Evolutionary conservation across 2,888 invertebrate species (phyloP), one percentile per base, ranked within the genome.

Genomic region (Ophioninae sp.): DNA sequence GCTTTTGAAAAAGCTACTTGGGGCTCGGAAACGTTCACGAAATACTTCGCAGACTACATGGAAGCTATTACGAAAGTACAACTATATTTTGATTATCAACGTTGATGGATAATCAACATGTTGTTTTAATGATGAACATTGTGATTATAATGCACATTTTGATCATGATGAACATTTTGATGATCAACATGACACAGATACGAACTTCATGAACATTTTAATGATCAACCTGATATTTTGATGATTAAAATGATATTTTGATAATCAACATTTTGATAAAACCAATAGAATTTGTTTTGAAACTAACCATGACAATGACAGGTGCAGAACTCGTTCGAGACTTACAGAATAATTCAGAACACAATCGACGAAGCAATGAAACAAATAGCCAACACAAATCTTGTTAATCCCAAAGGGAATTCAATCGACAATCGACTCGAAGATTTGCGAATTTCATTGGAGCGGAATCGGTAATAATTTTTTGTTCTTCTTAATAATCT

Each of bases 291-390:
- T 3, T 10, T 50, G 13, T 3, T 50, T 50, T 50, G 5, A 50
- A 17, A 13, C 0, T 50, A 50, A 50, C 50, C 6, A 50, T 50
- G 13, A 75, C 88, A 95, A 94, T 93, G 96, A 69, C 96, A 97
- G 94, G 95, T 95, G 6, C 59, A 61, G 23, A 30, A 73, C 39
- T 72, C 61, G n/a, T 50, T 77, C 20, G 81, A 77, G 50, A 81
- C 96, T 20, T 98, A 97, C 91, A 97, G 97, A 93, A 95, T 94
- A 30, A 96, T 96, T 81, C 97, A 97, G 91, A 88, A 95, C 17
- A 95, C 95, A 89, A 94, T 97, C 83, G 94, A 95, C 0, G 94
- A 94, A 89, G 94, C 95, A 85, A 96, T 96, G 93, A 96, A 96
- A 91, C 94, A 94, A 89, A 95, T 96, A 82, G 96, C 96, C 13